Evolutionary conservation across 1,140 invertebrate genomes (phyloP), one percentile per base, ranked within the genome.

Genomic region (Drosophila nigrodunni): DNA sequence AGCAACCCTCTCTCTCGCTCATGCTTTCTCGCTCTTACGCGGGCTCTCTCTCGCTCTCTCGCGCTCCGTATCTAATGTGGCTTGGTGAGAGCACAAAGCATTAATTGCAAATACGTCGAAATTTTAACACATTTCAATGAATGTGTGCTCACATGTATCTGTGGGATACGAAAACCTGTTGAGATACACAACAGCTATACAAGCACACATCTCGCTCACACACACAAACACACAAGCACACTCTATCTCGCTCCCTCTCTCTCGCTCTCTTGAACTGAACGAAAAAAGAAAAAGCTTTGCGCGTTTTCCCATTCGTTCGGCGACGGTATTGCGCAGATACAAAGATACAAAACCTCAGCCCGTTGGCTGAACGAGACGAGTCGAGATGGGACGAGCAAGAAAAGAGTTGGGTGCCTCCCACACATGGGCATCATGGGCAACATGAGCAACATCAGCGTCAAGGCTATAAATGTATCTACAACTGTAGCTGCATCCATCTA

Each of bases 361-460:
- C 65, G 72, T 65, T 65, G 59, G 71, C 71, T 59, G 55, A 75
- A 78, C 78, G 79, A 46, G 37, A 41, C 25, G 41, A 39, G 25
- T 3, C 25, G 25, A 30, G 25, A 30, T 30, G 25, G 25, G 25
- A 30, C 25, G 25, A 30, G 25, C 25, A 30, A 44, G 60, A 54
- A 83, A 74, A 89, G 85, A 80, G 80, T 80, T 89, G 59, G 83
- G 75, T 74, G 82, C 85, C 83, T 89, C 85, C 82, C 55, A 44
- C 35, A 41, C 44, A 65, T 37, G 6, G 13, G 37, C 49, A 75
- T 50, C 57, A 30, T 18, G 13, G 54, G 35, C 47, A 69, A 59
- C 61, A 77, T 60, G 68, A 62, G 34, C 4, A 47, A 18, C 13
- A 52, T 30, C 25, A 59, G 21, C 47, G 30, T 11, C 55, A 58